Evolutionary conservation across 1,140 invertebrate genomes (phyloP), one percentile per base, ranked within the genome.

Genomic region (Archegozetes longisetosus): DNA sequence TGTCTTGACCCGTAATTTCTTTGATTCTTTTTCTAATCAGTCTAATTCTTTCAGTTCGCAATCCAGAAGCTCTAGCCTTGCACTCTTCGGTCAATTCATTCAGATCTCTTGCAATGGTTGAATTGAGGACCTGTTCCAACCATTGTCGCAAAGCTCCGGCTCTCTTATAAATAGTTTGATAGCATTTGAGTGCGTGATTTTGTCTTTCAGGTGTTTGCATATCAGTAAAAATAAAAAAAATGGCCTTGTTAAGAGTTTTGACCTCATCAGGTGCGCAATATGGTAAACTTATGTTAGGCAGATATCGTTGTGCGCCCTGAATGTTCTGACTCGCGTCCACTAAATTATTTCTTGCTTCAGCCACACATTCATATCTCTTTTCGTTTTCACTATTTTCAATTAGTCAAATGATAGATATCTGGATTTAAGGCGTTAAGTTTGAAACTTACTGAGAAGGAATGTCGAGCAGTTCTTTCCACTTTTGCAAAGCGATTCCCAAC

Each of bases 221-320:
- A 66, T 81, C 79, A 22, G 75, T 75, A 64, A 79, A 81, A 27
- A 81, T 71, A 62, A 78, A 79, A 53, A 74, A 71, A 1, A 76
- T 71, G 0, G 78, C 75, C 68, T 73, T 73, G 27, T 75, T 66
- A 17, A 82, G 67, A 0, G 75, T 75, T 2, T 68, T 66, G 6
- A 82, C 72, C 67, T 82, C 80, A 53, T 73, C 70, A 22, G 71
- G 68, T n/a, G 75, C 76, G 60, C 77, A 80, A 66, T 82, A 81
- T 0, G 80, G 80, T 62, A 82, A 80, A 60, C 76, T 66, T 13
- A 80, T 77, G n/a, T 75, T 73, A 6, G 72, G 73, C 25, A 82
- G 69, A 66, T 79, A 78, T 3, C 73, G 63, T 56, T 80, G 77
- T 25, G 78, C 77, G 23, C 71, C 74, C 55, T 73, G 70, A 13